Conservation (phyloP, 2,888 invertebrate species). For the Eristalis tenax region DNA sequence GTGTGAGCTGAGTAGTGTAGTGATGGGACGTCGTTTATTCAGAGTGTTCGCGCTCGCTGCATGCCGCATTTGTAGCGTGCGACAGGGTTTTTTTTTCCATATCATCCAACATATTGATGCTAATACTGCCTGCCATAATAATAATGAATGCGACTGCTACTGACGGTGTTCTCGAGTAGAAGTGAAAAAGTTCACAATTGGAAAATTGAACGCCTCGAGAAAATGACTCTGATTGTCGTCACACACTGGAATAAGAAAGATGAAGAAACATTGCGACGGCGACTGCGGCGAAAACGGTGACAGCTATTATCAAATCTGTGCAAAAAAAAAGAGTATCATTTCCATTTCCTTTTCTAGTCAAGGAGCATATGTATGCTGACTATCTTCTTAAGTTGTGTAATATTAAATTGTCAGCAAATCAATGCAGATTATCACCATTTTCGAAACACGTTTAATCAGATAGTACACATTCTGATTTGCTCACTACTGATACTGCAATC, state of each 20-base stretch:
- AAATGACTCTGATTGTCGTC: conserved; percentile 70
- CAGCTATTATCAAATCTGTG: conserved; percentile 58
- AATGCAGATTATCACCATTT: conserved; percentile 46
- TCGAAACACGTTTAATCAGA: conserved; percentile 47
- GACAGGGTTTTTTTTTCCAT: conserved; percentile 50
- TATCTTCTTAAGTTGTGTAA: background rate
- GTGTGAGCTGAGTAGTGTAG: conserved; percentile 15
- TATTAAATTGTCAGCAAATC: background rate
- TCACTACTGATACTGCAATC: conserved; percentile 12
- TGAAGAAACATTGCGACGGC: conserved; percentile 9
- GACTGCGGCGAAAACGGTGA: conserved; percentile 17
- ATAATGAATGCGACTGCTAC: conserved; percentile 54
- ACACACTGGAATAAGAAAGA: conserved; percentile 27
- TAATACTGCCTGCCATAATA: conserved; percentile 49
- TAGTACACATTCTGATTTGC: background rate
- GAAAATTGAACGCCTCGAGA: conserved; percentile 72
- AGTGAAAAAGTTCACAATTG: conserved; percentile 67
- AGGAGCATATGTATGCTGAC: background rate
- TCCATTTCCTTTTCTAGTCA: conserved; percentile 51
- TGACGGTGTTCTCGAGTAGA: conserved; percentile 34
- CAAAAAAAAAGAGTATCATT: conserved; percentile 32
- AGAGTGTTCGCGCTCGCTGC: conserved; percentile 45
- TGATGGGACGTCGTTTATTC: conserved; percentile 19
- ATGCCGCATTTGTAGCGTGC: conserved; percentile 58
- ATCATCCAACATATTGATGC: conserved; percentile 59